phyloP scores from a whole-genome alignment of 2,797 vertebrate genomes.

The Cyprinodon diabolis region DNA sequence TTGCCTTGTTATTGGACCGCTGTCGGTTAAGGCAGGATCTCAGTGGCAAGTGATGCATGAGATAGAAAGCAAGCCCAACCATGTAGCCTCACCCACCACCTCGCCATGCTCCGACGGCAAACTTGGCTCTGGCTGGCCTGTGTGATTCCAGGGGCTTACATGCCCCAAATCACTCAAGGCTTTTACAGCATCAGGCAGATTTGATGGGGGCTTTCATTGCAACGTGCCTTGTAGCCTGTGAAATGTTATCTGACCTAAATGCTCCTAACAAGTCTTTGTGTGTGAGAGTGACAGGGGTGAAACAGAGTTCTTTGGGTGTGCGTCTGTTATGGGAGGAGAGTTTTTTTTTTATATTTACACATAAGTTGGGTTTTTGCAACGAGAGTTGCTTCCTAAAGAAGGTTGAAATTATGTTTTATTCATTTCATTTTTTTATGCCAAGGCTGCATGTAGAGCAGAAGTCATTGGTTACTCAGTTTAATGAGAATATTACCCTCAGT shows the following conservation, averaged over 20 bases:
- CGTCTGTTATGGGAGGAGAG: slow-evolving; percentile 6
- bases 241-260: slow-evolving; percentile 85
- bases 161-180: slow-evolving; percentile 82
- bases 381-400: slow-evolving; percentile 11
- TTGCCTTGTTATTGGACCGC: slow-evolving; percentile 64
- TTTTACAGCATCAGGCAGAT: slow-evolving; percentile 82
- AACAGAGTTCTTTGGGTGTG: slow-evolving; percentile 44
- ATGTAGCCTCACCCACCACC: slow-evolving; percentile 63
- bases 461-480: slow-evolving; percentile 6
- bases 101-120: slow-evolving; percentile 68
- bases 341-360: slow-evolving; percentile 9
- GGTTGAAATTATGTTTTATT: slow-evolving; percentile 22
- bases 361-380: slow-evolving; percentile 18
- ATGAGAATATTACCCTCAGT: slow-evolving; percentile 4
- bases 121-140: slow-evolving; percentile 68
- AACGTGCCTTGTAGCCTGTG: slow-evolving; percentile 73
- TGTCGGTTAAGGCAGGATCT: slow-evolving; percentile 68
- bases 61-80: slow-evolving; percentile 69
- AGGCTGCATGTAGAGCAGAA: slow-evolving; percentile 10
- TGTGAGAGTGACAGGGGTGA: slow-evolving; percentile 58
- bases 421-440: slow-evolving; percentile 6
- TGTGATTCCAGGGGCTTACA: slow-evolving; percentile 80
- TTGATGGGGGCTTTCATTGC: slow-evolving; percentile 82
- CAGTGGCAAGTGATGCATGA: slow-evolving; percentile 74
- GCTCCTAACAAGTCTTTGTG: slow-evolving; percentile 72